phyloP scores from a whole-genome alignment of 2,888 invertebrate genomes.

The Griposia aprilina region DNA sequence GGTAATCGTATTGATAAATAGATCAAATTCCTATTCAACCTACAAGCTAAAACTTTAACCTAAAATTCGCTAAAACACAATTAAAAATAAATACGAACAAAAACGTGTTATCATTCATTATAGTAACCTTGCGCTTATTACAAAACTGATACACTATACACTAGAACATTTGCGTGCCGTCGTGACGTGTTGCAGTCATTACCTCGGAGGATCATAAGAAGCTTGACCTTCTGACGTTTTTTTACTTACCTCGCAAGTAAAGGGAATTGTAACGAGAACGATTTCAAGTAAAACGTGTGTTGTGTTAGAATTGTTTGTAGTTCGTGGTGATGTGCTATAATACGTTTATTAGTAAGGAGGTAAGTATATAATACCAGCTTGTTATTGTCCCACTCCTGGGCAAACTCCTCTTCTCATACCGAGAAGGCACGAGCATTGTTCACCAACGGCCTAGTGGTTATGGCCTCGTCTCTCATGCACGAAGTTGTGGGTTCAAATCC shows the following conservation, averaged over 20 bases:
- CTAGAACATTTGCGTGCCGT: conserved; percentile 68
- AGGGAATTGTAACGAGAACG: conserved; percentile 58
- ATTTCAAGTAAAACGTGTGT: conserved; percentile 53
- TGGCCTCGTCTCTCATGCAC: too few relatives aligned
- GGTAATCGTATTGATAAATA: neutral
- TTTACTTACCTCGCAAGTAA: conserved; percentile 62
- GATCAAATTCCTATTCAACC: accelerated
- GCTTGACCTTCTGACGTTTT: conserved; percentile 74
- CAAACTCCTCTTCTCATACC: too few relatives aligned
- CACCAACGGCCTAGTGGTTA: too few relatives aligned
- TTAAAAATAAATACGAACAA: conserved; percentile 30
- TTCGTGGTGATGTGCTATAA: neutral
- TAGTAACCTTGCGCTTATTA: conserved; percentile 71
- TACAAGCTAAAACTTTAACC: neutral
- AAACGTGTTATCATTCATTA: conserved; percentile 60
- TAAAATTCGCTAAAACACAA: neutral
- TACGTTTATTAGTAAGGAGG: too few relatives aligned
- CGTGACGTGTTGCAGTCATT: conserved; percentile 73
- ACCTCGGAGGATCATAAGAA: conserved; percentile 69
- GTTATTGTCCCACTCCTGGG: too few relatives aligned
- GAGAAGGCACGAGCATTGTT: too few relatives aligned
- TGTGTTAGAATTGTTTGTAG: conserved; percentile 28
- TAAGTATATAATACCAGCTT: too few relatives aligned
- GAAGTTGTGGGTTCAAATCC: too few relatives aligned
- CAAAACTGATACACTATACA: conserved; percentile 65